Evolutionary conservation across 2,888 invertebrate species (phyloP), one percentile per base, ranked within the genome.

Genomic region (Aphrophora alni): DNA sequence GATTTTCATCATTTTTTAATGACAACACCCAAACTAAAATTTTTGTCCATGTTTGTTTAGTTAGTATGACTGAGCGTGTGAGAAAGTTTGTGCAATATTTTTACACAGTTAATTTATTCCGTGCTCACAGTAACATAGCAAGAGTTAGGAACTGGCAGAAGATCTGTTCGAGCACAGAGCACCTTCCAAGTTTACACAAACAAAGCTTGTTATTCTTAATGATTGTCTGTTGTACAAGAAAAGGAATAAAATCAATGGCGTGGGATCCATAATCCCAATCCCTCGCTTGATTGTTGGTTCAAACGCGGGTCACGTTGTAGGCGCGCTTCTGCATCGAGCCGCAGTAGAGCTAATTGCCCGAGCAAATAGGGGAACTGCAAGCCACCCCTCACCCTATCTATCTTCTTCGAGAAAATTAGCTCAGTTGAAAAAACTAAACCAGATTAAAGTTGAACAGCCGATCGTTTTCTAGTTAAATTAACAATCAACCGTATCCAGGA

Each of bases 371-470:
- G 59, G 59, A 21, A 59, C 59, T 59, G 21, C 59, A n/a, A n/a
- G 3, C 21, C 21, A 8, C 59, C 59, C 59, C 21, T 7, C 59
- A 59, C 59, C 21, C 21, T 21, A 21, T 21, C 59, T 59, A 4
- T 44, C 44, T 44, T 59, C 59, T 59, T 59, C 59, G 59, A 59
- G 59, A 21, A 59, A 59, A 59, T 59, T 59, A 59, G 59, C 59
- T 59, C 59, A 59, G 59, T 59, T 59, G 59, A 59, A 59, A 59
- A 59, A 59, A 21, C 59, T 59, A 59, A 59, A 59, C 59, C 59
- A 59, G 59, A 59, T 59, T 59, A 59, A 59, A 59, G n/a, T 59
- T 8, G 21, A 59, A 59, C 59, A 44, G 12, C 14, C 59, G n/a
- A 59, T 21, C 21, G 59, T 59, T 21, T 59, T 59, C n/a, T 59